These are phyloP conservation scores for Bostrychus sinensis DNA, from an alignment of 2,113 vertebrate species.

Conservation along the genomic window DNA sequence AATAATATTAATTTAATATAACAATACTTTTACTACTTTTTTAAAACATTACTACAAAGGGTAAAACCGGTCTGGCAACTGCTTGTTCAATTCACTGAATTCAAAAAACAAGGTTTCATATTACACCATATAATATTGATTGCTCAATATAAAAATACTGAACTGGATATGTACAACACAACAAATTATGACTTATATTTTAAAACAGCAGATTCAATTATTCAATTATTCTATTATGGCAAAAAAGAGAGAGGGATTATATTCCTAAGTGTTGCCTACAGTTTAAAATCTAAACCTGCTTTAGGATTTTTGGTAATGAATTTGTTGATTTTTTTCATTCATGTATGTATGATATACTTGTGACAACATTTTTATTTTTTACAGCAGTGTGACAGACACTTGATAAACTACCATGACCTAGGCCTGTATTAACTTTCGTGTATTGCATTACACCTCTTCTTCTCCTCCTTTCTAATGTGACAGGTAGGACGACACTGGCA, in stretches of 20 bases:
- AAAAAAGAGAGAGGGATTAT: no score
- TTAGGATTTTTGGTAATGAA: no score
- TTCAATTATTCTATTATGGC: neutral
- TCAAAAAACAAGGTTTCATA: neutral
- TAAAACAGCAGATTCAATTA: neutral
- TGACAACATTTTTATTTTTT: no score
- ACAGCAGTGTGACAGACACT: conserved; percentile 44
- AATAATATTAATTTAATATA: no score
- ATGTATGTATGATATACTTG: no score
- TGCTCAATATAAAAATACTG: neutral
- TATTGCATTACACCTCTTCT: conserved; percentile 54
- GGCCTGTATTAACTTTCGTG: conserved; percentile 53
- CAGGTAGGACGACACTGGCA: conserved; percentile 39
- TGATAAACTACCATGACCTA: conserved; percentile 54
- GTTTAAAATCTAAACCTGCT: no score
- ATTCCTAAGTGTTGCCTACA: no score
- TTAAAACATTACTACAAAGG: no score
- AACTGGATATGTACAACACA: neutral
- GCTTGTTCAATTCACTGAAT: neutral
- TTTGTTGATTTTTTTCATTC: no score
- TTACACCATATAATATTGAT: neutral
- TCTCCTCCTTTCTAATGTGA: conserved; percentile 48
- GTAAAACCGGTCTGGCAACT: neutral
- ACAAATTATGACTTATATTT: neutral
- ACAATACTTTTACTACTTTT: no score